A percentile compares a stretch with the other conserved stretches of the same genome.
Conservation (phyloP, 2,888 invertebrate genomes). For the Eilema griseolum region DNA sequence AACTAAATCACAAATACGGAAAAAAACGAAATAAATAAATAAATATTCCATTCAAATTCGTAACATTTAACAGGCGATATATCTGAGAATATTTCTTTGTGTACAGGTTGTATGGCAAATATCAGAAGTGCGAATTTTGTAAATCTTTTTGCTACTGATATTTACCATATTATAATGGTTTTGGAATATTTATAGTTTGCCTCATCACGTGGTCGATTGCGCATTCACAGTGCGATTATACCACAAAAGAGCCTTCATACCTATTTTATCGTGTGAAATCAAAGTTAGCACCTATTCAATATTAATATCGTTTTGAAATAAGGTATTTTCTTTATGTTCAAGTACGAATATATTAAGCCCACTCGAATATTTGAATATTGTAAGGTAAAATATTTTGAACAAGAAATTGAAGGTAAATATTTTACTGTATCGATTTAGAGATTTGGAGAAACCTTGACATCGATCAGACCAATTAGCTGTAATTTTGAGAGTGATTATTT, state of each 20-base stretch:
- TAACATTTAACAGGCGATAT: not conserved
- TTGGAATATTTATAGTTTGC: not conserved
- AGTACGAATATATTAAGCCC: not conserved
- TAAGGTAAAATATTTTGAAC: not conserved
- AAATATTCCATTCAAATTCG: too few species aligned
- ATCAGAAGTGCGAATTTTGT: not conserved
- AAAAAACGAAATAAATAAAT: too few species aligned
- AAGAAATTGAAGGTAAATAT: not conserved
- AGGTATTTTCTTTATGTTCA: not conserved
- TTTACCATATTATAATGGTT: too few species aligned
- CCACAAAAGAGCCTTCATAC: not conserved
- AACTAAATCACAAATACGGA: too few species aligned
- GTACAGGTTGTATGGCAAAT: not conserved
- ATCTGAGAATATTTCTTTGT: not conserved
- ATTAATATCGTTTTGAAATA: not conserved
- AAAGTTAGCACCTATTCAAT: not conserved
- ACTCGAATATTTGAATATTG: not conserved
- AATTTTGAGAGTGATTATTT: too few species aligned
- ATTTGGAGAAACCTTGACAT: too few species aligned
- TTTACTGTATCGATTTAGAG: too few species aligned
- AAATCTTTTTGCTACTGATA: too few species aligned
- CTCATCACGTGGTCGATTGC: not conserved
- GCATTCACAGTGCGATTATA: not conserved
- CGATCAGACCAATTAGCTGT: too few species aligned
- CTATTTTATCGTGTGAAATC: not conserved